Conservation (phyloP, 2,113 vertebrate species). For the Poicephalus meyeri region DNA sequence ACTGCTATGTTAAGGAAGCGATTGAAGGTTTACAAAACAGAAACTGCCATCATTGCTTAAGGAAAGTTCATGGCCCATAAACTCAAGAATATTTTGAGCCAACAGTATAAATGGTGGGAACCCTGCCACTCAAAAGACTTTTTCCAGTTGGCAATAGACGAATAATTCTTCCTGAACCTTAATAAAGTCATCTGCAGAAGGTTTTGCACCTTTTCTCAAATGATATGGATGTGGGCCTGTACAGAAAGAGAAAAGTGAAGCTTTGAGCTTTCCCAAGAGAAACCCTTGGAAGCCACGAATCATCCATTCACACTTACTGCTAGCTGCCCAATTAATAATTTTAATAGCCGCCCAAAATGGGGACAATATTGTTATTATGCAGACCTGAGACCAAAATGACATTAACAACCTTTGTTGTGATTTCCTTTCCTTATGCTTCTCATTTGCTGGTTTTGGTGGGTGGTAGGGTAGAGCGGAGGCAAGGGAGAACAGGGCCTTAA, state of each 20-base stretch:
- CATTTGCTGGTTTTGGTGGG: background rate
- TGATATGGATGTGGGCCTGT: rapidly evolving
- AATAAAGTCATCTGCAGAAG: background rate
- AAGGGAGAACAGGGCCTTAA: background rate
- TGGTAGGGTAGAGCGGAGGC: background rate
- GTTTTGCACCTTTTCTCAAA: background rate
- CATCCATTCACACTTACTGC: background rate
- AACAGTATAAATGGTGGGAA: background rate
- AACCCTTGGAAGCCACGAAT: background rate
- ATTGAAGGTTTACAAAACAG: background rate
- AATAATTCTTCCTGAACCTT: background rate
- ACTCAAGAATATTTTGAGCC: background rate
- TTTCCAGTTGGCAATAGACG: background rate
- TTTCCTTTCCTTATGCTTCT: background rate
- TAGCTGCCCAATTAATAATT: background rate
- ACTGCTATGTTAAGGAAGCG: background rate
- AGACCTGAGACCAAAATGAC: background rate
- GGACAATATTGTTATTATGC: background rate
- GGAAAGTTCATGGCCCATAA: background rate
- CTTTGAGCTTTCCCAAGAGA: background rate
- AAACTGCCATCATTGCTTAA: rapidly evolving
- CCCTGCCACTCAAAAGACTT: background rate
- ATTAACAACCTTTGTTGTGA: no score
- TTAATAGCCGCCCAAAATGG: background rate
- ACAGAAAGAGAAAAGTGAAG: background rate